These are phyloP conservation scores for Tenthredo distinguenda DNA, from an alignment of 2,888 invertebrate species.

Conservation along the genomic window DNA sequence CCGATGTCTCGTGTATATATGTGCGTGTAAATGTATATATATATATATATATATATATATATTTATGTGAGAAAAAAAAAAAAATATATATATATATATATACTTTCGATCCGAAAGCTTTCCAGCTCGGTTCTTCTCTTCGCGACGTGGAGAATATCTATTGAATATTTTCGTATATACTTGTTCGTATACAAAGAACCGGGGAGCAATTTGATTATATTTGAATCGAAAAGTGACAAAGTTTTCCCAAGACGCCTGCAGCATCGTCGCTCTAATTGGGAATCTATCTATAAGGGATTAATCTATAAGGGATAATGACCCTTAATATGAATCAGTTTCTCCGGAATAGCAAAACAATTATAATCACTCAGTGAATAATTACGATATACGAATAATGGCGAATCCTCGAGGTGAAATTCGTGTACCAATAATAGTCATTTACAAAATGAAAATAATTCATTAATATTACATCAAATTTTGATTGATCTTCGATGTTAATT, in stretches of 20 bases:
- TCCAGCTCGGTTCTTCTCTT: conserved; percentile 16
- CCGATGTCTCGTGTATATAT: not conserved
- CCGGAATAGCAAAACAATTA: not conserved
- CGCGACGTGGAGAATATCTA: not conserved
- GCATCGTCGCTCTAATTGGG: not conserved
- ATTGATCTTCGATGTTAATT: too few relatives aligned
- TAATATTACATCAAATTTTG: too few relatives aligned
- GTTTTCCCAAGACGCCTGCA: not conserved
- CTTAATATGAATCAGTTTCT: not conserved
- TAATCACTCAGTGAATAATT: not conserved
- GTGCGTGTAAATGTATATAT: not conserved
- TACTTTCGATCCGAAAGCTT: conserved; percentile 33
- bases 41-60: not conserved
- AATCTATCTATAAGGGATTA: too few relatives aligned
- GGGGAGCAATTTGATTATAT: conserved; percentile 7
- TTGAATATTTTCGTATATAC: not conserved
- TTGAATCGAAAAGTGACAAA: not conserved
- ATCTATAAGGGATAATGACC: too few relatives aligned
- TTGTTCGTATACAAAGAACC: not conserved
- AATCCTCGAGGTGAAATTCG: not conserved
- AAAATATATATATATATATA: not conserved
- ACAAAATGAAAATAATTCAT: too few relatives aligned
- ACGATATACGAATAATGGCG: not conserved
- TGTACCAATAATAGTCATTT: too few relatives aligned
- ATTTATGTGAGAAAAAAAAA: not conserved